Conservation (phyloP, 2,797 vertebrate genomes). For the Adelosebastes latens region DNA sequence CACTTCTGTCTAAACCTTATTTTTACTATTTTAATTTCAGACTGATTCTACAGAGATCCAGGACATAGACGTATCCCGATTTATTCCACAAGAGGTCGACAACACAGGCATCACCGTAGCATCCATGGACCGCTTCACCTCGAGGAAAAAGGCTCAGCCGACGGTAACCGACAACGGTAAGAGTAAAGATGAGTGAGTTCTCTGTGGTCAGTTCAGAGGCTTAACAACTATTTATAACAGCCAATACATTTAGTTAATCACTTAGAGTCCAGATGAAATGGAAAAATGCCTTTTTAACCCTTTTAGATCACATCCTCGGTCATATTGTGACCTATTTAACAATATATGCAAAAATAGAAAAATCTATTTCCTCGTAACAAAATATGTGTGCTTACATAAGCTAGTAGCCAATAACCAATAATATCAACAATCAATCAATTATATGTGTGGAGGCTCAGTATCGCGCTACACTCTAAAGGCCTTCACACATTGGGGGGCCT, state of each 20-base stretch:
- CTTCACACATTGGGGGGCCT: no score
- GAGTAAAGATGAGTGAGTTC: constrained; percentile 39
- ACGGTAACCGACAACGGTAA: constrained; percentile 83
- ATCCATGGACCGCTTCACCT: constrained; percentile 89
- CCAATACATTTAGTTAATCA: not conserved
- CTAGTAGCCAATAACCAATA: no score
- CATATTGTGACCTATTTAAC: no score
- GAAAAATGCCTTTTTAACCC: no score
- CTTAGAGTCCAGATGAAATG: no score
- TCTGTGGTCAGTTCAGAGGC: not conserved
- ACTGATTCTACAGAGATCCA: constrained; percentile 82
- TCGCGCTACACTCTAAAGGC: no score
- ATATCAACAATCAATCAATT: no score
- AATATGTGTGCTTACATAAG: no score
- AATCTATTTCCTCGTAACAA: no score
- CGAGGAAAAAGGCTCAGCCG: constrained; percentile 62
- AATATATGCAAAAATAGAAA: no score
- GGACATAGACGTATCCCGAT: constrained; percentile 93
- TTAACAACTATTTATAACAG: not conserved
- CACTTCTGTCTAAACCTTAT: not conserved
- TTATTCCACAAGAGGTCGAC: constrained; percentile 94
- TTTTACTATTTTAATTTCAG: constrained; percentile 3
- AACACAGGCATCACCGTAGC: constrained; percentile 94
- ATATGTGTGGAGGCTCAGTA: no score
- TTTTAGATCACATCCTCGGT: no score